Percentiles rank a stretch among this genome's conserved stretches.
phyloP scores from a whole-genome alignment of 2,113 vertebrate genomes.

The Pyrgilauda ruficollis region DNA sequence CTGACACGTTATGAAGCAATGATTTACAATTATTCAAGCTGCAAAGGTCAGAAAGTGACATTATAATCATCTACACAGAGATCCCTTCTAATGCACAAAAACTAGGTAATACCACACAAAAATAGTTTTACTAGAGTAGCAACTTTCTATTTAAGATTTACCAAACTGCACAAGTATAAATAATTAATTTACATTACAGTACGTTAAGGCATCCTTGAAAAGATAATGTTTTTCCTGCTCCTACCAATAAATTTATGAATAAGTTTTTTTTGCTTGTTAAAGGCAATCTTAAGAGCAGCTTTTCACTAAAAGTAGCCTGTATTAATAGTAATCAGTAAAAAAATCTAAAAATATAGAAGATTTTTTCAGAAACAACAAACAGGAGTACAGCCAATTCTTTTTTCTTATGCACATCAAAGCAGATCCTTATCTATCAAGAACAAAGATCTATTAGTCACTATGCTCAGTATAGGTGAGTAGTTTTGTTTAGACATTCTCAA shows the following conservation, averaged over 20 bases:
- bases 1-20: constrained; percentile 99
- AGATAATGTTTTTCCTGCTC: constrained; percentile 46
- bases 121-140: constrained; percentile 86
- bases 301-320: background rate
- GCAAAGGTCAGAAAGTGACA: constrained; percentile 98
- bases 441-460: background rate
- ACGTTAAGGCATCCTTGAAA: constrained; percentile 57
- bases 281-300: background rate
- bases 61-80: constrained; percentile 99
- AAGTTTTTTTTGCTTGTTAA: constrained; percentile 33
- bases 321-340: background rate
- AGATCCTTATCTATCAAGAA: background rate
- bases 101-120: constrained; percentile 90
- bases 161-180: constrained; percentile 61
- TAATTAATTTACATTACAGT: constrained; percentile 60
- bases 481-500: constrained; percentile 1
- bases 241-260: constrained; percentile 29
- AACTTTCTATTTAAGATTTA: constrained; percentile 87
- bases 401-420: background rate
- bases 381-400: background rate
- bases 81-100: constrained; percentile 95
- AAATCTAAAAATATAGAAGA: background rate
- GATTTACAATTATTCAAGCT: constrained; percentile 99
- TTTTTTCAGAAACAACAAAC: background rate
- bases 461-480: background rate